phyloP scores from a whole-genome alignment of 2,797 vertebrate genomes.

The Pampus argenteus region DNA sequence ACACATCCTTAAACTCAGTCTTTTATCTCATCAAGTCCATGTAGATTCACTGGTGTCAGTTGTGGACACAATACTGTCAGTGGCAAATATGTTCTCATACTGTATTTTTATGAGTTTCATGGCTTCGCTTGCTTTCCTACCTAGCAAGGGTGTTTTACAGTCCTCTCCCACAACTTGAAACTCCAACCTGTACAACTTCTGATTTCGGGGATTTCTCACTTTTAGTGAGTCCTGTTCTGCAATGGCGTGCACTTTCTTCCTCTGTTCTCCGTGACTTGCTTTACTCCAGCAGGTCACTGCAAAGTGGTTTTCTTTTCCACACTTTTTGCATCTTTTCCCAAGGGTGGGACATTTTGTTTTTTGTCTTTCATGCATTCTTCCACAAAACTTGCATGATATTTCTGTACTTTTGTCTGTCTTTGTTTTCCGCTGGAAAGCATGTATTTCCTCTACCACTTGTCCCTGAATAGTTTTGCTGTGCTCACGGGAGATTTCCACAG shows the following conservation, averaged over 20 bases:
- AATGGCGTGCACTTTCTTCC: conserved; percentile 15
- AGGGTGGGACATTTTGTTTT: no score
- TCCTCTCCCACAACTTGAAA: conserved; percentile 16
- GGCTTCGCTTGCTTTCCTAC: conserved; percentile 17
- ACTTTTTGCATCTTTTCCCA: no score
- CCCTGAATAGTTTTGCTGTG: background rate
- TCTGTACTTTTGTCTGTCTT: no score
- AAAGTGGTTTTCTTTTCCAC: no score
- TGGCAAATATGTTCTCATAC: conserved; percentile 29
- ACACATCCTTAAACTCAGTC: conserved; percentile 13
- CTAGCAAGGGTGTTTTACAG: background rate
- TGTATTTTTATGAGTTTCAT: conserved; percentile 37
- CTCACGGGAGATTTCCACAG: background rate
- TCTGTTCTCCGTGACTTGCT: background rate
- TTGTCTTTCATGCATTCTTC: no score
- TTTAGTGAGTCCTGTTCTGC: conserved; percentile 31
- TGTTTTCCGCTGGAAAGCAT: background rate
- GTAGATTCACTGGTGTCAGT: no score
- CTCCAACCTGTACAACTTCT: conserved; percentile 40
- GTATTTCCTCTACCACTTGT: background rate
- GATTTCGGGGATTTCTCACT: conserved; percentile 45
- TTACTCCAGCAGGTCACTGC: background rate
- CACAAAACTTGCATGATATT: no score
- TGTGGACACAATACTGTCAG: conserved; percentile 12
- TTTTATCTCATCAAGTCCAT: conserved; percentile 16